Conservation (phyloP, 2,888 invertebrate species). For the Xestoiulus laeticollis region DNA sequence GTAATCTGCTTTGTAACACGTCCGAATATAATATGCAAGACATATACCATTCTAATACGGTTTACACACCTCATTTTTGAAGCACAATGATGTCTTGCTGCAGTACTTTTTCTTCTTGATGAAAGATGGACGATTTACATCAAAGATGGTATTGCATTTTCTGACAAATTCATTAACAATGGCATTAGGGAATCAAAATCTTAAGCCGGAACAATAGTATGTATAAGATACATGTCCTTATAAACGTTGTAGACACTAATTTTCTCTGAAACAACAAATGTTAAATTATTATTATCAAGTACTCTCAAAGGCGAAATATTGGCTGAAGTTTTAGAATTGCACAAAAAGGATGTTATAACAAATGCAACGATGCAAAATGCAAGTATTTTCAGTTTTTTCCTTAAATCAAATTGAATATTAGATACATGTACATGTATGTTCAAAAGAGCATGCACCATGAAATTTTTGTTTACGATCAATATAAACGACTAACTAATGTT, state of each 20-base stretch:
- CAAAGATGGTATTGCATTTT: constrained; percentile 70
- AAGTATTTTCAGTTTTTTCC: neutral
- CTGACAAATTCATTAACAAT: constrained; percentile 76
- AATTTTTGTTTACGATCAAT: too few species aligned
- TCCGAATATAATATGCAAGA: too few species aligned
- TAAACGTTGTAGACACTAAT: too few species aligned
- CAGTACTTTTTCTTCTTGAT: constrained; percentile 40
- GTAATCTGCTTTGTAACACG: neutral
- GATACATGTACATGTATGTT: too few species aligned
- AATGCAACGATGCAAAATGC: neutral
- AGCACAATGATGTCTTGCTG: constrained; percentile 40
- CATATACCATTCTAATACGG: too few species aligned
- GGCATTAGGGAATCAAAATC: constrained; percentile 73
- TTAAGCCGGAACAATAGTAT: constrained; percentile 72
- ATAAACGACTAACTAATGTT: neutral
- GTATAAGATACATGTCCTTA: neutral
- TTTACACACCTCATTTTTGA: neutral
- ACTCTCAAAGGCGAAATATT: neutral
- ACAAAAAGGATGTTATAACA: neutral
- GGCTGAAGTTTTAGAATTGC: neutral
- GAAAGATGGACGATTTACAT: constrained; percentile 4
- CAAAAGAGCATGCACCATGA: too few species aligned
- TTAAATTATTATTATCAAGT: neutral
- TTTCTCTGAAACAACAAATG: neutral
- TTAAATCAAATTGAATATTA: too few species aligned